Percentiles rank a stretch among this genome's conserved stretches.
Evolutionary conservation across 2,113 vertebrate genomes (phyloP).

Genomic region (Macrotus californicus): DNA sequence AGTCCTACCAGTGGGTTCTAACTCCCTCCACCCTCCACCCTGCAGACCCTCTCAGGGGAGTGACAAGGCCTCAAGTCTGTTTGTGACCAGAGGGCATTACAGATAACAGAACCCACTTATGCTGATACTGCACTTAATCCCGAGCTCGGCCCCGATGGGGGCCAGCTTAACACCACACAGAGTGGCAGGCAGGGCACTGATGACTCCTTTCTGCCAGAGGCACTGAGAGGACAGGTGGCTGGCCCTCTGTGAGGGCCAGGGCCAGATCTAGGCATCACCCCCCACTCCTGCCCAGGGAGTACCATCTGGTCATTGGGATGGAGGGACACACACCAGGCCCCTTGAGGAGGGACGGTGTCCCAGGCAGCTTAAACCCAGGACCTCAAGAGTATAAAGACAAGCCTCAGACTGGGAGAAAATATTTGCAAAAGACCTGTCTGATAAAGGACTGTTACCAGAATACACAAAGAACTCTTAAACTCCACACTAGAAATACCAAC

Average conservation of each 20-base stretch:
- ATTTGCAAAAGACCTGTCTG: not conserved
- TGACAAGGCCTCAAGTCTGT: not conserved
- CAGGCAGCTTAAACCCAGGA: conserved; percentile 49
- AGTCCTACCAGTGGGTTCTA: not conserved
- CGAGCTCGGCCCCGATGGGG: not conserved
- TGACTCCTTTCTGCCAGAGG: not conserved
- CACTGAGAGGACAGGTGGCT: not conserved
- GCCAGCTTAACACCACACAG: not conserved
- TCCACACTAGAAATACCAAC: not conserved
- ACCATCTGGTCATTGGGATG: not conserved
- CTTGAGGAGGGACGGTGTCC: not conserved
- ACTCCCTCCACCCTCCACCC: not conserved
- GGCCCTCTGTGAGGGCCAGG: not conserved
- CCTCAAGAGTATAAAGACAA: not conserved
- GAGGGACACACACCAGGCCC: not conserved
- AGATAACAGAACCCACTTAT: not conserved
- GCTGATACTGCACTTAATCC: not conserved
- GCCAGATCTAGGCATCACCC: not conserved
- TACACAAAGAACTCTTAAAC: not conserved
- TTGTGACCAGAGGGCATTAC: not conserved
- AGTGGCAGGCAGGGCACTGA: not conserved
- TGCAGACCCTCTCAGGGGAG: not conserved
- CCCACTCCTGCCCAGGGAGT: rapidly evolving
- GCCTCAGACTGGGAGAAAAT: not conserved
- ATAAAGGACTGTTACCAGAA: not conserved